phyloP scores from a whole-genome alignment of 2,113 vertebrate species.

The Pelecanus crispus region DNA sequence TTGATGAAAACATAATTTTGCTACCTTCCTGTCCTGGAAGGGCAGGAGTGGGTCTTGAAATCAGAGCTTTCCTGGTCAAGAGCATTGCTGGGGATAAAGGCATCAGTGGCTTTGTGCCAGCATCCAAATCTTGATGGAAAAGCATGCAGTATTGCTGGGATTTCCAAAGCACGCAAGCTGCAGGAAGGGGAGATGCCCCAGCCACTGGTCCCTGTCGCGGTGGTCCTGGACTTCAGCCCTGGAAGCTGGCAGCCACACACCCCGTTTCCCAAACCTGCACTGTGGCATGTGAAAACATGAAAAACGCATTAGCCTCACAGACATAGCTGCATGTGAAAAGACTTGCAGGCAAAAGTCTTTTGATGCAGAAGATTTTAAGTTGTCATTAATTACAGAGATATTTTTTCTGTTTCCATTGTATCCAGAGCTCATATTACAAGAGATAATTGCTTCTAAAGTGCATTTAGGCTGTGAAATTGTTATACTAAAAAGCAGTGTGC shows the following conservation, averaged over 20 bases:
- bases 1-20: not conserved
- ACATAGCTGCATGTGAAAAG: not conserved
- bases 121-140: not conserved
- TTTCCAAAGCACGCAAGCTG: not conserved
- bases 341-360: not conserved
- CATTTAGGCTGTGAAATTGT: not conserved
- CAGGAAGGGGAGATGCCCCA: not conserved
- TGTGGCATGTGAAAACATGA: not conserved
- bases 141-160: not conserved
- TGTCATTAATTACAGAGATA: not conserved
- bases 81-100: not conserved
- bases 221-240: not conserved
- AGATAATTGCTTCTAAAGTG: not conserved
- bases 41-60: not conserved
- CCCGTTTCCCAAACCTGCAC: not conserved
- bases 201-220: fast-evolving
- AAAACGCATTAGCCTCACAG: not conserved
- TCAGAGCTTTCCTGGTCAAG: not conserved
- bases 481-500: not conserved
- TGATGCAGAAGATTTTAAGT: not conserved
- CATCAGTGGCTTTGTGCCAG: not conserved
- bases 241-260: fast-evolving
- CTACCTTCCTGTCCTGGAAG: not conserved
- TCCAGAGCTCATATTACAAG: not conserved
- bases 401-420: not conserved